Evolutionary conservation across 2,113 vertebrate genomes (phyloP), one percentile per base, ranked within the genome.

Genomic region (Osmerus eperlanus): DNA sequence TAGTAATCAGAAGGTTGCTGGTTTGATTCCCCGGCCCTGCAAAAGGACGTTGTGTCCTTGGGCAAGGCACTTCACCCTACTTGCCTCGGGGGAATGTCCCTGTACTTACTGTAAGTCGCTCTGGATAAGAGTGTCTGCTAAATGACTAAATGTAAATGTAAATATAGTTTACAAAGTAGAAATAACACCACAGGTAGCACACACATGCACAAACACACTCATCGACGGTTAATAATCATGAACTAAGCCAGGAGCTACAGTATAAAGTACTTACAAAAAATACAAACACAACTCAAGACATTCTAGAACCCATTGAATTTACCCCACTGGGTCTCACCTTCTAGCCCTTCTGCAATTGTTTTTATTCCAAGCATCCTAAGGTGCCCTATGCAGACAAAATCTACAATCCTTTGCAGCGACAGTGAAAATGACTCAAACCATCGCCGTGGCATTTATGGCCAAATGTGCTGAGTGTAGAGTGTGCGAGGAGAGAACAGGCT

Each of bases 381-480:
- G 77, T 84, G 86, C 77, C 81, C 87, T 86, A 82, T 86, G 84
- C 84, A 83, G 84, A 83, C 74, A 70, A 84, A 87, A 85, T 84
- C 81, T 84, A 87, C 85, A 89, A 86, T 88, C 86, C 83, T 87
- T 88, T 89, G 41, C 41, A 47, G 84, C 86, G 88, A 88, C 84
- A 77, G 84, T 86, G 87, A 89, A 90, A 92, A 91, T 89, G 87
- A 88, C 84, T 91, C 85, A 87, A 91, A 89, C 81, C 88, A 88
- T 89, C 83, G 83, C 80, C 82, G 81, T 92, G 90, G 90, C 91
- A 92, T 92, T 92, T 92, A 91, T 89, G 87, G 88, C 89, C 87
- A 90, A 92, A 92, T 92, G 86, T 90, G 89, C 89, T 90, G 89
- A 91, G 88, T 84, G 88, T 87, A 85, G 86, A 83, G 84, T 85